A percentile compares a stretch with the other conserved stretches of the same genome.
These are phyloP conservation scores for Drosophila simulans DNA, from an alignment of 1,140 invertebrate species.

Conservation along the genomic window DNA sequence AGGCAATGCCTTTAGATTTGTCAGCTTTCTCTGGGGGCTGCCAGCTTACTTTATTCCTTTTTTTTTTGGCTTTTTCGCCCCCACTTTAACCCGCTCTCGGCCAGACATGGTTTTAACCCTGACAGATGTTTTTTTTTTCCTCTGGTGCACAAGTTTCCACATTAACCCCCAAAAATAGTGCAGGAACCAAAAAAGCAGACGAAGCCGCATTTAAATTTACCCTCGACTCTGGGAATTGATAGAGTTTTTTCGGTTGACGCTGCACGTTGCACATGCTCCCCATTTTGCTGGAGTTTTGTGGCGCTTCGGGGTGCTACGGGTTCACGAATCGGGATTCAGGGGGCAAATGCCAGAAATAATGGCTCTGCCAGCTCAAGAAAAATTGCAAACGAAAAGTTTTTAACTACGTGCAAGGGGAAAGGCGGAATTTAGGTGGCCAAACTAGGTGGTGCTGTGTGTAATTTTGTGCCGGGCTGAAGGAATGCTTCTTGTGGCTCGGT, in stretches of 20 bases:
- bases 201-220: constrained; percentile 49
- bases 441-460: constrained; percentile 27
- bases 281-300: not conserved
- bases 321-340: not conserved
- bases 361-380: constrained; percentile 76
- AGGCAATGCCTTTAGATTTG: constrained; percentile 43
- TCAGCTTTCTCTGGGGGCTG: constrained; percentile 23
- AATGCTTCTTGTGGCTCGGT: constrained; percentile 73
- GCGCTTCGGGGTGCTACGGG: constrained; percentile 16
- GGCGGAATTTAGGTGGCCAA: not conserved
- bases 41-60: not conserved
- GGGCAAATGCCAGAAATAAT: constrained; percentile 63
- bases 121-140: constrained; percentile 40
- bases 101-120: constrained; percentile 33
- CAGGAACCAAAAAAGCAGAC: constrained; percentile 10
- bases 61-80: not conserved
- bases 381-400: constrained; percentile 75
- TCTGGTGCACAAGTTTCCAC: constrained; percentile 9
- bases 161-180: constrained; percentile 1
- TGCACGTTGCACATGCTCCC: constrained; percentile 50
- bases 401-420: constrained; percentile 56
- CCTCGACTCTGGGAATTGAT: constrained; percentile 37
- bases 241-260: constrained; percentile 56
- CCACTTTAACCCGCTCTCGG: not conserved
- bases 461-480: constrained; percentile 46